Evolutionary conservation across 2,888 invertebrate genomes (phyloP).

Genomic region (Synanthedon tipuliformis): DNA sequence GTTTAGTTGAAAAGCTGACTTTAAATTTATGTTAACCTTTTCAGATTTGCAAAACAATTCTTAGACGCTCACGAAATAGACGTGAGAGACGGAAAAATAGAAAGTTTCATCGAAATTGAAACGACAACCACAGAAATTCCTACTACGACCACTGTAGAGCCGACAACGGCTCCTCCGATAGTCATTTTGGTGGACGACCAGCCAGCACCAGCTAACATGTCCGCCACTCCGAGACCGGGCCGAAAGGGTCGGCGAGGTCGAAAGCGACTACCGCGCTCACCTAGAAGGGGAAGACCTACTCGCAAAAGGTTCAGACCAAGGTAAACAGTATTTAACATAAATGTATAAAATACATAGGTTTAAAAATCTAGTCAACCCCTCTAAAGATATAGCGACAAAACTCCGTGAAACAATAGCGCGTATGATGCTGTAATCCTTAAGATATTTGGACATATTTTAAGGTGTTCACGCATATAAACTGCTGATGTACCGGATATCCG

Average conservation of each 20-base stretch:
- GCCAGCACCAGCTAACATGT: constrained; percentile 47
- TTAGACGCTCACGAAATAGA: constrained; percentile 74
- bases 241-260: constrained; percentile 48
- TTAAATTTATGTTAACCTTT: constrained; percentile 2
- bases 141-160: constrained; percentile 31
- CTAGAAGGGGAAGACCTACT: constrained; percentile 54
- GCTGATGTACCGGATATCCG: no score
- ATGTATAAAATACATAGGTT: no score
- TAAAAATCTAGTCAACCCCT: no score
- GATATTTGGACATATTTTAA: no score
- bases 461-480: no score
- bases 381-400: no score
- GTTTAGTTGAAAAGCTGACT: neutral
- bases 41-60: constrained; percentile 77
- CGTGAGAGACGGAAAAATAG: constrained; percentile 50
- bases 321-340: constrained; percentile 8
- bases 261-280: constrained; percentile 50
- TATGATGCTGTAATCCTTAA: no score
- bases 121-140: constrained; percentile 38
- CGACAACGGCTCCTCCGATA: constrained; percentile 44
- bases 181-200: constrained; percentile 62
- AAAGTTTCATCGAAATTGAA: constrained; percentile 43
- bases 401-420: no score
- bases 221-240: constrained; percentile 29
- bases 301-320: constrained; percentile 63